Percentiles rank a stretch among this genome's conserved stretches.
Evolutionary conservation across 2,797 vertebrate genomes (phyloP).

Genomic region (Nannoperca australis): DNA sequence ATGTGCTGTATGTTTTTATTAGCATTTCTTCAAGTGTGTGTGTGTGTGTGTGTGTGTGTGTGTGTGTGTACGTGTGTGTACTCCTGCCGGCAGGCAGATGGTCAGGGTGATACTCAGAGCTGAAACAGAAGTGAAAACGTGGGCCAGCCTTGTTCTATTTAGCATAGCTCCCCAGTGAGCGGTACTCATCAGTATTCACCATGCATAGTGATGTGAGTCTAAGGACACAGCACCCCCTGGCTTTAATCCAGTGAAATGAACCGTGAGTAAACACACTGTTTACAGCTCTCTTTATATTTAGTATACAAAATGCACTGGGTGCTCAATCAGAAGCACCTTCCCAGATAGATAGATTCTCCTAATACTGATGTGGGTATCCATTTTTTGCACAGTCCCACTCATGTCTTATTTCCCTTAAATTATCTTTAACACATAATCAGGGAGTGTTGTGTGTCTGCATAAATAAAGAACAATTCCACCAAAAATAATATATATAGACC

Average conservation of each 20-base stretch:
- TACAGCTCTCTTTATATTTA: constrained; percentile 51
- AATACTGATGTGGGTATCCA: constrained; percentile 18
- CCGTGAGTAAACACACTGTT: constrained; percentile 63
- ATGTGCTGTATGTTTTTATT: constrained; percentile 42
- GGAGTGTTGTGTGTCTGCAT: constrained; percentile 8
- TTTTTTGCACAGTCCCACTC: background rate
- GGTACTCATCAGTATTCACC: constrained; percentile 80
- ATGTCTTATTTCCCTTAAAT: constrained; percentile 2
- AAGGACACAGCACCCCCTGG: constrained; percentile 84
- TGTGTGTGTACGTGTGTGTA: constrained; percentile 41
- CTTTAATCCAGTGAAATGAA: constrained; percentile 74
- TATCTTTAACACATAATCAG: background rate
- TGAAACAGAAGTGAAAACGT: constrained; percentile 73
- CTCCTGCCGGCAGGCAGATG: constrained; percentile 76
- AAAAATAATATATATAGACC: background rate
- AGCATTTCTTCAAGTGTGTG: constrained; percentile 19
- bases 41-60: constrained; percentile 18
- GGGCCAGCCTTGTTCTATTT: constrained; percentile 74
- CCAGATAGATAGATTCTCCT: constrained; percentile 4
- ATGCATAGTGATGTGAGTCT: constrained; percentile 52
- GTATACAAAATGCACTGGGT: constrained; percentile 34
- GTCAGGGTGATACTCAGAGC: constrained; percentile 76
- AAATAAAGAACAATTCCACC: background rate
- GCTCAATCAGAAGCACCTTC: constrained; percentile 30
- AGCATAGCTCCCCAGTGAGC: constrained; percentile 72